A percentile compares a stretch with the other conserved stretches of the same genome.
phyloP scores from a whole-genome alignment of 1,140 invertebrate genomes.

The Chelonus insularis region DNA sequence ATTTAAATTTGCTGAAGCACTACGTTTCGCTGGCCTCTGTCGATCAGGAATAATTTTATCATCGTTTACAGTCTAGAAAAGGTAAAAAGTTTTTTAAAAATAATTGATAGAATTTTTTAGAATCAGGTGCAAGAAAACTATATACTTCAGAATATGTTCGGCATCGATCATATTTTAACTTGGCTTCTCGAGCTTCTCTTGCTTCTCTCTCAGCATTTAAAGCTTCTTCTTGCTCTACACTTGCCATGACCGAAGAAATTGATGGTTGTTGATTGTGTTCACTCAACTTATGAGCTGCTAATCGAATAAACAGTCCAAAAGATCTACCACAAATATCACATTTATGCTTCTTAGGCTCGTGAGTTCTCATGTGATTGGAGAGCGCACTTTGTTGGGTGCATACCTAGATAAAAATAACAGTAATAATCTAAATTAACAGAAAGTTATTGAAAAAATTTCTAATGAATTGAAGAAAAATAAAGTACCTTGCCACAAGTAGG shows the following conservation, averaged over 20 bases:
- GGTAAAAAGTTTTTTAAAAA: too few species aligned
- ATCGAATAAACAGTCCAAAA: constrained; percentile 47
- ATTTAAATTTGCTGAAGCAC: constrained; percentile 19
- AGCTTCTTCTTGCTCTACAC: constrained; percentile 48
- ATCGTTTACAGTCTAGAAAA: constrained; percentile 36
- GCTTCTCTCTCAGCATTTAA: constrained; percentile 48
- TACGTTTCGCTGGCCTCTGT: constrained; percentile 33
- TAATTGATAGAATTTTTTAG: too few species aligned
- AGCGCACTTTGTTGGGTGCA: constrained; percentile 52
- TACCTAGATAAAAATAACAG: constrained; percentile 32
- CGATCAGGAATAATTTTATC: constrained; percentile 30
- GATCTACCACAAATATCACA: constrained; percentile 50
- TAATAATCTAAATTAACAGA: not conserved
- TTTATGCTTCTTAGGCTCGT: constrained; percentile 49
- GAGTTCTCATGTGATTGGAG: constrained; percentile 54
- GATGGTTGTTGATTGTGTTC: constrained; percentile 43
- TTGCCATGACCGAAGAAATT: constrained; percentile 38
- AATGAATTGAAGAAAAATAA: not conserved
- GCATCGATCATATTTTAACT: constrained; percentile 29
- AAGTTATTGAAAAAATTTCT: constrained; percentile 1
- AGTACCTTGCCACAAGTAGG: constrained; percentile 49
- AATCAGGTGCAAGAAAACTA: too few species aligned
- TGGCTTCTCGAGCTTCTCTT: constrained; percentile 43
- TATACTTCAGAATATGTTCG: constrained; percentile 30
- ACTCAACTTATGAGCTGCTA: constrained; percentile 43